These are phyloP conservation scores for Parnassius glacialis DNA, from an alignment of 2,888 invertebrate genomes.

Conservation along the genomic window DNA sequence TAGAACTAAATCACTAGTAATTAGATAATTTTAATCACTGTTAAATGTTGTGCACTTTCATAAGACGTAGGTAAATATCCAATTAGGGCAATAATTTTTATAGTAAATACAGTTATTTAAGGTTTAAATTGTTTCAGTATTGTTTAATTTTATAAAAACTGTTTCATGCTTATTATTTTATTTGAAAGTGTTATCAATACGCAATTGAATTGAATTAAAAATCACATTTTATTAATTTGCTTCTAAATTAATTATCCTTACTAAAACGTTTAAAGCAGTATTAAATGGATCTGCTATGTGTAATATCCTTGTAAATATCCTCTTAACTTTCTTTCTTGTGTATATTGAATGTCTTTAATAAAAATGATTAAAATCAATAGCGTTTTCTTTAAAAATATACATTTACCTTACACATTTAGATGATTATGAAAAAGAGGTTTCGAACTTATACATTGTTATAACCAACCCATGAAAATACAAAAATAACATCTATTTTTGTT, in stretches of 20 bases:
- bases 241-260: neutral
- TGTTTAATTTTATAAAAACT: neutral
- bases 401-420: no score
- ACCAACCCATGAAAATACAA: no score
- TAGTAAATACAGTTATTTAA: slow-evolving; percentile 35
- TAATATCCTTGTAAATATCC: slow-evolving; percentile 74
- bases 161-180: neutral
- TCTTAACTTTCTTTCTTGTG: slow-evolving; percentile 70
- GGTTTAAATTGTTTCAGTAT: slow-evolving; percentile 3
- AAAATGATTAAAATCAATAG: slow-evolving; percentile 47
- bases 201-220: neutral
- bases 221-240: slow-evolving; percentile 1
- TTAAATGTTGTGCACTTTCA: slow-evolving; percentile 80
- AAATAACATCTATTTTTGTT: no score
- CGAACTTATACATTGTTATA: no score
- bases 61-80: slow-evolving; percentile 62
- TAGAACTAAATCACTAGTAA: slow-evolving; percentile 60
- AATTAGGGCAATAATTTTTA: slow-evolving; percentile 74
- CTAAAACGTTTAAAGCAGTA: slow-evolving; percentile 11
- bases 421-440: no score
- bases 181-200: neutral
- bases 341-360: slow-evolving; percentile 78
- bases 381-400: slow-evolving; percentile 21
- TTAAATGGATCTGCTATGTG: slow-evolving; percentile 41
- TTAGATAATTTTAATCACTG: slow-evolving; percentile 77